phyloP scores from a whole-genome alignment of 2,113 vertebrate species.

The Pterophyllum scalare region DNA sequence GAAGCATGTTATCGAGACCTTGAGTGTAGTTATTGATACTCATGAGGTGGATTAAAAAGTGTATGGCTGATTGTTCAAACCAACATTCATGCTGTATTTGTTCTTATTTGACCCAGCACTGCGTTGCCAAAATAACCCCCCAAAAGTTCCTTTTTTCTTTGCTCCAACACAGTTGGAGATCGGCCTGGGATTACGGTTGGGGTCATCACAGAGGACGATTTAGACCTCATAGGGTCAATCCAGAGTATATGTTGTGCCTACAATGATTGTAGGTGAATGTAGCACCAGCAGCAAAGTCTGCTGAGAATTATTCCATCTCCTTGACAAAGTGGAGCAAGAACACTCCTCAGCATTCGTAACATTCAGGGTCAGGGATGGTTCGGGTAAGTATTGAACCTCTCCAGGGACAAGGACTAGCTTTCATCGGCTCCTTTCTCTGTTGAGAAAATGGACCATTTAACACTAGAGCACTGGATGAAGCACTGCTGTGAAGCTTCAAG shows the following conservation, averaged over 20 bases:
- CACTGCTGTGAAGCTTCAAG: not conserved
- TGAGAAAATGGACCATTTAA: no score
- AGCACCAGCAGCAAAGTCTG: not conserved
- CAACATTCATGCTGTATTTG: not conserved
- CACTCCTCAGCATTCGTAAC: no score
- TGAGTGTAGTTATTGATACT: not conserved
- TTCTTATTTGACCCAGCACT: not conserved
- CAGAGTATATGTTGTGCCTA: not conserved
- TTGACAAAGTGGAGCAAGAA: no score
- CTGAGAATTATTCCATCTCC: no score
- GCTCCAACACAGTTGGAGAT: not conserved
- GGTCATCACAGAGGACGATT: not conserved
- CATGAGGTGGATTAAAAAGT: not conserved
- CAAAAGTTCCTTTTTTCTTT: not conserved
- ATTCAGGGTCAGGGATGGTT: no score
- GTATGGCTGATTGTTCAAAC: not conserved
- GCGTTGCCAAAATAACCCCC: not conserved
- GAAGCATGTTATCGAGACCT: not conserved
- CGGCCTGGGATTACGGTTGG: not conserved
- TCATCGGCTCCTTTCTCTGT: no score
- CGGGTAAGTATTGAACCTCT: no score
- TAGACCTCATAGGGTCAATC: not conserved
- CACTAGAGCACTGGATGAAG: not conserved
- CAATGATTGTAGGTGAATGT: not conserved
- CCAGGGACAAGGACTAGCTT: no score